Evolutionary conservation across 2,888 invertebrate species (phyloP), one percentile per base, ranked within the genome.

Genomic region (Chaitophorus viminalis): DNA sequence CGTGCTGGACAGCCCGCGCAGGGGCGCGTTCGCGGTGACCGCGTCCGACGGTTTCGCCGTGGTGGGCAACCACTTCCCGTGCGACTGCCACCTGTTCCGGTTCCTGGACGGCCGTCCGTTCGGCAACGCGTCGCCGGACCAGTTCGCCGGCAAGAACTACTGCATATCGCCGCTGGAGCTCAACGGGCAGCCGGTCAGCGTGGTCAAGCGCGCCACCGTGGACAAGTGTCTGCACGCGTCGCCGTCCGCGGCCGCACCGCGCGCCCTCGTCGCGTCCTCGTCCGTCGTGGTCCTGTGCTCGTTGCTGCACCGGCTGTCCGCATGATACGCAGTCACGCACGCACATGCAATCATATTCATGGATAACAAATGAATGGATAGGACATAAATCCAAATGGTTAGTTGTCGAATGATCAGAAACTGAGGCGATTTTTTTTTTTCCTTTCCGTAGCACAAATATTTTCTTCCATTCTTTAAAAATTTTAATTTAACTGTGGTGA

Each of bases 121-220:
- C 36, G 94, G 94, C 46, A 94, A 94, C 89, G 92, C 92, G 89
- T 90, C 90, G 14, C 82, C 89, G 0, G 89, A 90, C 3, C 94
- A 95, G 89, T 96, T 96, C 91, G 93, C 94, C 89, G 93, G 94
- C 88, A 94, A 94, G 90, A 97, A 97, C 92, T 95, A 93, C 91
- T 97, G 97, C 92, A 96, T 97, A 91, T 96, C 96, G 31, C 96
- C 97, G 88, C 92, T 96, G 90, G 95, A 96, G 91, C 94, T 95
- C 89, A 96, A 96, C 90, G 96, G 96, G 0, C 94, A 95, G 89
- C 94, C 94, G 75, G 90, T 97, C 93, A 94, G 93, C 89, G 93
- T 93, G 82, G 92, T 95, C 89, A 94, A 95, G 90, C 92, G 94
- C 89, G 94, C 94, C 89, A 91, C 93, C 18, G 93, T 95, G 89